A percentile compares a stretch with the other conserved stretches of the same genome.
These are phyloP conservation scores for Limnephilus auricula DNA, from an alignment of 2,888 invertebrate genomes.

Conservation along the genomic window DNA sequence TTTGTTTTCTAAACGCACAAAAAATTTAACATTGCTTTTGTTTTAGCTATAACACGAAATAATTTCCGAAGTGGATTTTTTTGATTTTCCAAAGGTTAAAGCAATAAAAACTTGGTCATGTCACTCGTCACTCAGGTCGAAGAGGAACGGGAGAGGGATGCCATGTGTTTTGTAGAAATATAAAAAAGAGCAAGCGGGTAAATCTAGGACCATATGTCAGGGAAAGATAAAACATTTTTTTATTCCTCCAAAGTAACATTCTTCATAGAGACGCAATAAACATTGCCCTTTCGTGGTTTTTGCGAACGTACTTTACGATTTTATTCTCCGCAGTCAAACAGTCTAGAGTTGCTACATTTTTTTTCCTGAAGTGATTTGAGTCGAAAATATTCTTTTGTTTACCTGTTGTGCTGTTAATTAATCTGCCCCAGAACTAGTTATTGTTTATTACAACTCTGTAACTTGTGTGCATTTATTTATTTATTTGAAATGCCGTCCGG, in stretches of 20 bases:
- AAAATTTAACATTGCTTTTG: neutral
- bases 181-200: conserved; percentile 27
- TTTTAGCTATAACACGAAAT: neutral
- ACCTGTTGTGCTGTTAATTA: neutral
- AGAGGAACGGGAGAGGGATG: conserved; percentile 30
- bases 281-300: conserved; percentile 7
- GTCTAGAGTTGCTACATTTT: neutral
- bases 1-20: neutral
- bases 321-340: conserved; percentile 23
- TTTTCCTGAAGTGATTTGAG: conserved; percentile 20
- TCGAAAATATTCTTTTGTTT: neutral
- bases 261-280: conserved; percentile 44
- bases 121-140: conserved; percentile 57
- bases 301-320: neutral
- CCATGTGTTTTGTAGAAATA: conserved; percentile 35
- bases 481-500: no score
- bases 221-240: conserved; percentile 46
- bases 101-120: conserved; percentile 60
- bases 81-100: conserved; percentile 53
- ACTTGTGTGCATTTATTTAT: neutral
- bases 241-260: conserved; percentile 41
- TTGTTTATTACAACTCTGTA: neutral
- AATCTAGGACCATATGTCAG: conserved; percentile 40
- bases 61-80: conserved; percentile 10
- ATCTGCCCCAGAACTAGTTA: neutral